These are phyloP conservation scores for Uloborus plumipes DNA, from an alignment of 2,888 invertebrate species.

Conservation along the genomic window DNA sequence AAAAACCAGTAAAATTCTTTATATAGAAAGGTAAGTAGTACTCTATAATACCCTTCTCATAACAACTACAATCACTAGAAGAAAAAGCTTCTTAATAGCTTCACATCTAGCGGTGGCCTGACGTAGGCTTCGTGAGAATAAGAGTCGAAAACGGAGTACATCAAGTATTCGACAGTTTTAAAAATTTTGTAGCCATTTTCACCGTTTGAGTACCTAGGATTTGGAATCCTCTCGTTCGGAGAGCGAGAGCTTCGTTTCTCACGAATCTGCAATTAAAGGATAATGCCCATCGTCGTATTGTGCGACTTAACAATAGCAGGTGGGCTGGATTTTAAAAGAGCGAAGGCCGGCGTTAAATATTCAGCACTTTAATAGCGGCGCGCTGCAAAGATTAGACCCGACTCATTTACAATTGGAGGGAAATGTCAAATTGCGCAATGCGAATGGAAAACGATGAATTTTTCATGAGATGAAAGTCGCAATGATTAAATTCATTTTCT, in stretches of 20 bases:
- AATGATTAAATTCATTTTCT: slow-evolving; percentile 60
- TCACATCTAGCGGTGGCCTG: too few species aligned
- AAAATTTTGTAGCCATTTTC: too few species aligned
- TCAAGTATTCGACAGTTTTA: too few species aligned
- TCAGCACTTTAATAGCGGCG: slow-evolving; percentile 60
- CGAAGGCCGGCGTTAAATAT: slow-evolving; percentile 50
- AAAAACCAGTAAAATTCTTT: too few species aligned
- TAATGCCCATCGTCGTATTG: slow-evolving; percentile 41
- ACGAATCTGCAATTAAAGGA: slow-evolving; percentile 54
- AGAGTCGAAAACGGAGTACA: too few species aligned
- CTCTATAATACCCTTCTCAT: too few species aligned
- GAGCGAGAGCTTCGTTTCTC: slow-evolving; percentile 10
- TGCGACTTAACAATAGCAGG: slow-evolving; percentile 53
- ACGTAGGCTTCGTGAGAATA: too few species aligned
- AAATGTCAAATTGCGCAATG: slow-evolving; percentile 59
- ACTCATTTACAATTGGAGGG: slow-evolving; percentile 62
- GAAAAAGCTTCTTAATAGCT: too few species aligned
- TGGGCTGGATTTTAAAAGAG: slow-evolving; percentile 56
- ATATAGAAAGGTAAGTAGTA: neutral
- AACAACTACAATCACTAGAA: too few species aligned
- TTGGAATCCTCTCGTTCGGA: too few species aligned
- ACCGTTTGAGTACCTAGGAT: too few species aligned
- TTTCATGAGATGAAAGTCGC: slow-evolving; percentile 61
- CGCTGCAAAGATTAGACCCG: slow-evolving; percentile 30
- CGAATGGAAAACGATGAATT: slow-evolving; percentile 54